Base-by-base conservation (phyloP, 2,797 vertebrate genomes). In the Ficedula albicollis region DNA sequence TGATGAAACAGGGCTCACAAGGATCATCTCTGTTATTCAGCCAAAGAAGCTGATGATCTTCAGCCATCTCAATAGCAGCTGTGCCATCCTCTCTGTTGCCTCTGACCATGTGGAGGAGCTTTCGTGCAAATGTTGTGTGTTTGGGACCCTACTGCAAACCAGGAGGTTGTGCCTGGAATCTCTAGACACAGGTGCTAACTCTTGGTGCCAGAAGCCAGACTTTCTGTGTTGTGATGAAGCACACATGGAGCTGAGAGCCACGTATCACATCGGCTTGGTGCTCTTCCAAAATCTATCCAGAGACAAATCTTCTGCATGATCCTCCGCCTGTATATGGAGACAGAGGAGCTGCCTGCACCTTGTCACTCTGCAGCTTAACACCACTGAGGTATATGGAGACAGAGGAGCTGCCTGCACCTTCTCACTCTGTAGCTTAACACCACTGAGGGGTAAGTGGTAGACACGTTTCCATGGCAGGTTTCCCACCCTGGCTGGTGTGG, bases 261-360 rank as follows among this genome's bases (percentile, higher is more conserved):
- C 1, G 0, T 7, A 49, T 17, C 25, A 7, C 63, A 58, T 58
- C 23, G n/a, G 23, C 23, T 78, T 4, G 0, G 22, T 4, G 0
- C 15, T 84, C 46, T 86, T 78, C 54, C 77, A 44, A 76, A 66
- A 34, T 49, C 69, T 56, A 25, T 36, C n/a, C 34, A 43, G 32
- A 74, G 66, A 13, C 55, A 78, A 66, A 51, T 23, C 55, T 72
- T 64, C 58, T 63, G 60, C 19, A 20, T 32, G 43, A 63, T 76
- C 30, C 25, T 72, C 54, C 64, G 30, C 32, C 32, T 59, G 29
- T n/a, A 30, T 25, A 34, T 15, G 29, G 32, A 52, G 36, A 29
- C 36, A 49, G 78, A 79, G 22, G 41, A 38, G 38, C 26, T 80
- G n/a, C 11, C 72, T 59, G 23, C 32, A 48, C 26, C 55, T 62